Evolutionary conservation across 2,888 invertebrate genomes (phyloP).

Genomic region (Lucinisca nassula): DNA sequence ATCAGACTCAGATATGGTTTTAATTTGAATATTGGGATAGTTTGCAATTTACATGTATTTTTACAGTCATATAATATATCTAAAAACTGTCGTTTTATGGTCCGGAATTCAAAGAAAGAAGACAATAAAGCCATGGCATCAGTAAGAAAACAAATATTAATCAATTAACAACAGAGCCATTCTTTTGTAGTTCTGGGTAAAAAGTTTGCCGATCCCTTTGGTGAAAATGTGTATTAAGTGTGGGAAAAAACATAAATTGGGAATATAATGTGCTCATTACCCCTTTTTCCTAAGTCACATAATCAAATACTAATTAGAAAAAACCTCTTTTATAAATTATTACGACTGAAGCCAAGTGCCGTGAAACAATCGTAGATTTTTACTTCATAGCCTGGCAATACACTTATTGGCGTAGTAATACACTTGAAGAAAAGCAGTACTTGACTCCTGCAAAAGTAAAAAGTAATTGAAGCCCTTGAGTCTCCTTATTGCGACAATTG

Average conservation of each 20-base stretch:
- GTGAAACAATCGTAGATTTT: not conserved
- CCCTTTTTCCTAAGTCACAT: not conserved
- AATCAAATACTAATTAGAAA: not conserved
- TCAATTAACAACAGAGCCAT: not conserved
- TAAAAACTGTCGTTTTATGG: not conserved
- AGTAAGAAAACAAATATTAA: not conserved
- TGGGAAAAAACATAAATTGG: not conserved
- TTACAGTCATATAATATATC: not conserved
- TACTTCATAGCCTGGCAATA: constrained; percentile 8
- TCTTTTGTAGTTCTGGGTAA: not conserved
- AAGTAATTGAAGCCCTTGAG: constrained; percentile 5
- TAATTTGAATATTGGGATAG: not conserved
- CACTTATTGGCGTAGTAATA: constrained; percentile 7
- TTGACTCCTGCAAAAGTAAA: constrained; percentile 11
- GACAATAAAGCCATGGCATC: not conserved
- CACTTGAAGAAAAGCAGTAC: constrained; percentile 3
- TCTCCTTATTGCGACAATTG: constrained; percentile 9
- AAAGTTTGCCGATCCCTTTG: not conserved
- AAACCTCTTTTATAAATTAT: constrained; percentile 13
- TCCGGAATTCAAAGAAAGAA: not conserved
- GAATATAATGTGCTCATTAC: constrained; percentile 3
- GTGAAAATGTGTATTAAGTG: not conserved
- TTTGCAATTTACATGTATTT: not conserved
- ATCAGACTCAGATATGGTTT: not conserved
- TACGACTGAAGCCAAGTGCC: not conserved